These are phyloP conservation scores for Atherix ibis DNA, from an alignment of 2,888 invertebrate genomes.

Conservation along the genomic window DNA sequence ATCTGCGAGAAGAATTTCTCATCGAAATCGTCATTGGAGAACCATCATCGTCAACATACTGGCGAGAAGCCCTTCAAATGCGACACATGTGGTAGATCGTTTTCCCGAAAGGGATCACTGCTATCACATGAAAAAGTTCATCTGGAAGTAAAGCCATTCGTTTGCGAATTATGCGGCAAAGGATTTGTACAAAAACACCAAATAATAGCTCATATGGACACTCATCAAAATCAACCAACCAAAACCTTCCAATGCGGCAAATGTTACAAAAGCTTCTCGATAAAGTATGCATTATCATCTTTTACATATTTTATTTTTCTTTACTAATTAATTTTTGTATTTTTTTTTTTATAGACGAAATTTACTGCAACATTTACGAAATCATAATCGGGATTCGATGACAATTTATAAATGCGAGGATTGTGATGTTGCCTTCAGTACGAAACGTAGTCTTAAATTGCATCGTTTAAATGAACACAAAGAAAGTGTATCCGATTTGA, in stretches of 20 bases:
- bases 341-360: slow-evolving; percentile 13
- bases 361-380: slow-evolving; percentile 15
- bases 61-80: slow-evolving; percentile 13
- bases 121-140: slow-evolving; percentile 11
- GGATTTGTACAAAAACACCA: slow-evolving; percentile 30
- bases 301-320: slow-evolving; percentile 1
- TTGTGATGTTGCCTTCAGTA: slow-evolving; percentile 16
- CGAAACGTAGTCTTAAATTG: slow-evolving; percentile 15
- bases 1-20: slow-evolving; percentile 10
- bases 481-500: slow-evolving; percentile 14
- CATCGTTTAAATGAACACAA: slow-evolving; percentile 17
- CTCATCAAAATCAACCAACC: slow-evolving; percentile 8
- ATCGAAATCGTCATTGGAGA: slow-evolving; percentile 9
- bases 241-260: slow-evolving; percentile 20
- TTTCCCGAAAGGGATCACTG: slow-evolving; percentile 10
- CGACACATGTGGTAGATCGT: slow-evolving; percentile 9
- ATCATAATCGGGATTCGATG: slow-evolving; percentile 13
- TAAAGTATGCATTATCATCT: slow-evolving; percentile 17
- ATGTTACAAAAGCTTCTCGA: slow-evolving; percentile 23
- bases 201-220: slow-evolving; percentile 9
- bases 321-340: no score
- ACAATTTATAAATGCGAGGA: slow-evolving; percentile 15
- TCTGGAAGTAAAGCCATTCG: slow-evolving; percentile 10
- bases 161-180: slow-evolving; percentile 10
- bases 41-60: slow-evolving; percentile 10